These are phyloP conservation scores for Thyatira batis DNA, from an alignment of 2,888 invertebrate genomes.

Conservation along the genomic window DNA sequence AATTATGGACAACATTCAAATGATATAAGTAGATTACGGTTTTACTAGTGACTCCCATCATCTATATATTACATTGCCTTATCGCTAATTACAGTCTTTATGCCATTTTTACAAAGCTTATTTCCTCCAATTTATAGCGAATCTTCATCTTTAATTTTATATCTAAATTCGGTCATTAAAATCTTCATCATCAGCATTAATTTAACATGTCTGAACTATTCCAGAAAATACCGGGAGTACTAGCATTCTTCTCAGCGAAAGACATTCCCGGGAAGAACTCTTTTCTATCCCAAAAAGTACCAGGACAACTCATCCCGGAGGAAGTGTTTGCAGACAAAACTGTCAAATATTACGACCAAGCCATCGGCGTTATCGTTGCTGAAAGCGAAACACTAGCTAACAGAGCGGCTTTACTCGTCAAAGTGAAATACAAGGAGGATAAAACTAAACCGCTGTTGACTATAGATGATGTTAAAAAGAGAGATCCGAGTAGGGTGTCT, in stretches of 20 bases:
- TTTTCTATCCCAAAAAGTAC: constrained; percentile 58
- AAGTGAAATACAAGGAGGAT: constrained; percentile 77
- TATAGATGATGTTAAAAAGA: constrained; percentile 49
- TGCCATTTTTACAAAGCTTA: too few species aligned
- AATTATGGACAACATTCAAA: too few species aligned
- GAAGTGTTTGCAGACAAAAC: constrained; percentile 76
- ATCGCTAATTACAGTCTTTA: too few species aligned
- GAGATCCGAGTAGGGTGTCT: constrained; percentile 47
- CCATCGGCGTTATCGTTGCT: constrained; percentile 86
- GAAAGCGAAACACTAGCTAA: constrained; percentile 79
- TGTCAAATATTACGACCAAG: constrained; percentile 85
- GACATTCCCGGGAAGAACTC: constrained; percentile 87
- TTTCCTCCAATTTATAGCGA: too few species aligned
- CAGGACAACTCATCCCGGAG: constrained; percentile 47
- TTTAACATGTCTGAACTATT: constrained; percentile 23
- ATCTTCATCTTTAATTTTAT: too few species aligned
- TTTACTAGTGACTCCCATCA: too few species aligned
- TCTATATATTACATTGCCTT: too few species aligned
- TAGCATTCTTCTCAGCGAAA: constrained; percentile 84
- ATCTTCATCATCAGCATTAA: not conserved
- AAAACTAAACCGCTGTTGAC: constrained; percentile 54
- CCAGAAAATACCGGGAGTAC: constrained; percentile 85
- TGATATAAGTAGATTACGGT: too few species aligned
- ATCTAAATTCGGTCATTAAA: too few species aligned
- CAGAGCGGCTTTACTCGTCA: constrained; percentile 81